phyloP scores from a whole-genome alignment of 2,888 invertebrate genomes.

The Calameuta filiformis region DNA sequence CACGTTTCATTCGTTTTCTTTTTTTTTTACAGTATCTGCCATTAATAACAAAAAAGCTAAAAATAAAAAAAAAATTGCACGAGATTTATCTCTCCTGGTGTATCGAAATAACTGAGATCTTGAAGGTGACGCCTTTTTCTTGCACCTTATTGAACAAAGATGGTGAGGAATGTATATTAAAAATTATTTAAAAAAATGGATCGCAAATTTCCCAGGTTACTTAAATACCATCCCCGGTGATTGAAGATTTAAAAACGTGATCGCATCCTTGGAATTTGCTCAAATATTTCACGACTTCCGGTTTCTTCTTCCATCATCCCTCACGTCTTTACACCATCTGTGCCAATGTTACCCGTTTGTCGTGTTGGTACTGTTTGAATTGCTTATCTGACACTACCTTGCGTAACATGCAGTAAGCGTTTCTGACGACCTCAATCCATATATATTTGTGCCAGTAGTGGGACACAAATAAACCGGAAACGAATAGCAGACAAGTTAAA shows the following conservation, averaged over 20 bases:
- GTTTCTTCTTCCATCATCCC: neutral
- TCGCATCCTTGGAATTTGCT: constrained; percentile 29
- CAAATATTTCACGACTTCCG: constrained; percentile 30
- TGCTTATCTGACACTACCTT: neutral
- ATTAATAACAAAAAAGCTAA: neutral
- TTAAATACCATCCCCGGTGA: constrained; percentile 31
- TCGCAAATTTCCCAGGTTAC: constrained; percentile 27
- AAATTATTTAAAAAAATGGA: too few species aligned
- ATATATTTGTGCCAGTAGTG: constrained; percentile 13
- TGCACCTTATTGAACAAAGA: too few species aligned
- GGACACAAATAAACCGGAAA: neutral
- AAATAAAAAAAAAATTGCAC: neutral
- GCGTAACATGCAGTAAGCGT: neutral
- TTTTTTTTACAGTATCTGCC: neutral
- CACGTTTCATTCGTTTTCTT: too few species aligned
- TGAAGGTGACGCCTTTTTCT: too few species aligned
- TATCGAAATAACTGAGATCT: too few species aligned
- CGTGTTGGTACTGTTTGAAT: neutral
- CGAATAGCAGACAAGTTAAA: neutral
- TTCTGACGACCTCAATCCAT: constrained; percentile 7
- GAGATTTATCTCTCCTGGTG: neutral
- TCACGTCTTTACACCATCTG: neutral
- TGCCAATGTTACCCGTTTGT: constrained; percentile 13
- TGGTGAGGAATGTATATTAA: too few species aligned
- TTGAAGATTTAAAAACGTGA: constrained; percentile 34